Evolutionary conservation across 2,888 invertebrate species (phyloP).

Genomic region (Cordilura impudica): DNA sequence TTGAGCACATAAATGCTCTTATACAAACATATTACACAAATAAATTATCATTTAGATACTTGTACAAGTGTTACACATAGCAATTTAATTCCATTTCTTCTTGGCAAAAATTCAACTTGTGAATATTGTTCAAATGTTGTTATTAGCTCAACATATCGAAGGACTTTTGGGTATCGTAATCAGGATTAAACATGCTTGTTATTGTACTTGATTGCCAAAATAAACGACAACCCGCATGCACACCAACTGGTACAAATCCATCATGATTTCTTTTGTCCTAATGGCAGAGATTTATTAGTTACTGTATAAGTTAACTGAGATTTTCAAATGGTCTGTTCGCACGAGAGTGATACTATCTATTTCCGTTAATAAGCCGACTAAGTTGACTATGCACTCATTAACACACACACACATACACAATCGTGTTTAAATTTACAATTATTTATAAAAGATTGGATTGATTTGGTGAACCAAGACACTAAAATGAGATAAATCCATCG

Average conservation of each 20-base stretch:
- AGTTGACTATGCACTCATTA: no score
- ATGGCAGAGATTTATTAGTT: slow-evolving; percentile 27
- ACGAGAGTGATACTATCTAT: no score
- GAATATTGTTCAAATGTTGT: background rate
- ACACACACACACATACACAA: no score
- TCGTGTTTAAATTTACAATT: no score
- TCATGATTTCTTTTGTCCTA: slow-evolving; percentile 2
- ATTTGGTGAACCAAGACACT: no score
- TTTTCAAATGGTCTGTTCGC: background rate
- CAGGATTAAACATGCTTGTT: slow-evolving; percentile 1
- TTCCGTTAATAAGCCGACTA: no score
- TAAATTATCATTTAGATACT: background rate
- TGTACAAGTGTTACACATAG: no score
- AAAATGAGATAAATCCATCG: no score
- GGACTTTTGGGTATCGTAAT: background rate
- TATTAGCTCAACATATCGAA: slow-evolving; percentile 2
- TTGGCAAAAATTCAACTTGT: slow-evolving; percentile 14
- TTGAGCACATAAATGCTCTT: background rate
- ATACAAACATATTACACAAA: background rate
- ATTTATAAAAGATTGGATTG: no score
- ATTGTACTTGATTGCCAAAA: slow-evolving; percentile 6
- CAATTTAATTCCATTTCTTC: background rate
- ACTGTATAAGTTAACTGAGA: background rate
- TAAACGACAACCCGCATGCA: background rate
- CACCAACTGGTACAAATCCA: background rate